phyloP scores from a whole-genome alignment of 1,140 invertebrate species.

The Halyomorpha halys region DNA sequence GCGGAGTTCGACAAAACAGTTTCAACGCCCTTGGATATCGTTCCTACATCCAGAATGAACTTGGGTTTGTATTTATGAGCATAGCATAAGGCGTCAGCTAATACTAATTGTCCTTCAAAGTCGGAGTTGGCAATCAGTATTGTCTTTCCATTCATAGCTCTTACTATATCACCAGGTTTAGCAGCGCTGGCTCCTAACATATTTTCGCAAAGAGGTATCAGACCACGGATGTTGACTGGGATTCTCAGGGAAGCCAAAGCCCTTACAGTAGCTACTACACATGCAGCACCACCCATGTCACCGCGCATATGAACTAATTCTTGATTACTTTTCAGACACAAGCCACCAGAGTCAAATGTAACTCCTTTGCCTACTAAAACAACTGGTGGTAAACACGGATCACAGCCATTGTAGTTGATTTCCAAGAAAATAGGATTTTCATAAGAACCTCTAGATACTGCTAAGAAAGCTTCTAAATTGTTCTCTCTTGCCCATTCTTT shows the following conservation, averaged over 20 bases:
- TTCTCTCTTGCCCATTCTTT: constrained; percentile 44
- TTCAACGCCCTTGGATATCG: constrained; percentile 47
- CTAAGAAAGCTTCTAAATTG: constrained; percentile 52
- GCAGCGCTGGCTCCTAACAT: constrained; percentile 49
- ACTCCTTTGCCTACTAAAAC: constrained; percentile 46
- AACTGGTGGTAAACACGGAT: constrained; percentile 38
- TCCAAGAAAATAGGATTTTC: constrained; percentile 47
- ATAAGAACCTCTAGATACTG: constrained; percentile 48
- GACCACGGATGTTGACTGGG: constrained; percentile 45
- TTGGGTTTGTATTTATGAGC: constrained; percentile 47
- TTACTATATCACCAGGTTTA: constrained; percentile 54
- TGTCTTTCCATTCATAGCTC: constrained; percentile 51
- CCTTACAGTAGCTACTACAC: constrained; percentile 43
- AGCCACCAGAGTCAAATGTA: constrained; percentile 56
- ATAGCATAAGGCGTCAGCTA: constrained; percentile 54
- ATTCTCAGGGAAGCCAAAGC: constrained; percentile 43
- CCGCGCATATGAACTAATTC: constrained; percentile 51
- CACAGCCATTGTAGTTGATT: constrained; percentile 34
- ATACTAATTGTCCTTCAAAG: constrained; percentile 50
- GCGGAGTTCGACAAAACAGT: constrained; percentile 45
- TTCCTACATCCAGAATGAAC: constrained; percentile 51
- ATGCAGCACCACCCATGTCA: constrained; percentile 57
- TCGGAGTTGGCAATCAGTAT: constrained; percentile 56
- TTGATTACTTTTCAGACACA: constrained; percentile 47
- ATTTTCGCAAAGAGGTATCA: constrained; percentile 52